phyloP scores from a whole-genome alignment of 2,113 vertebrate species.

The Cisticola juncidis region DNA sequence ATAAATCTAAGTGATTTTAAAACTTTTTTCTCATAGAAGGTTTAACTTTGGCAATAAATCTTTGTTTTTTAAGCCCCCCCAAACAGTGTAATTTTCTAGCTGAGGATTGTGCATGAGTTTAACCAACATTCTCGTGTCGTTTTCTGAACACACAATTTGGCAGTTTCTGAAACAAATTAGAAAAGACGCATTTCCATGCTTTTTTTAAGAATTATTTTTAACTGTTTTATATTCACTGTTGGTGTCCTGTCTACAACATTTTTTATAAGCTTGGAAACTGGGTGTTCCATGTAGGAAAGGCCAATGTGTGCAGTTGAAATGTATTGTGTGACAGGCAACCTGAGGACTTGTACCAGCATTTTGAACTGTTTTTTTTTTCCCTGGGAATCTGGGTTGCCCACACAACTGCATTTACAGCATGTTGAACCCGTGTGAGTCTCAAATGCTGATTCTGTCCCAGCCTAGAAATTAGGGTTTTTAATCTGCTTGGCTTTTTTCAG shows the following conservation, averaged over 20 bases:
- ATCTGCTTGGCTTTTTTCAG: constrained; percentile 58
- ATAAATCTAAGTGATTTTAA: constrained; percentile 80
- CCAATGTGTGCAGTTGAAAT: constrained; percentile 48
- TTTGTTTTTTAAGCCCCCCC: constrained; percentile 70
- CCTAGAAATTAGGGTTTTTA: constrained; percentile 46
- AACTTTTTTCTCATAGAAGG: constrained; percentile 79
- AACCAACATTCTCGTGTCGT: constrained; percentile 69
- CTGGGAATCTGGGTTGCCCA: constrained; percentile 58
- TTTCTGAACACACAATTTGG: constrained; percentile 68
- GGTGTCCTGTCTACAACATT: constrained; percentile 71
- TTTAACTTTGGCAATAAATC: constrained; percentile 82
- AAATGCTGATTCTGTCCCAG: constrained; percentile 46
- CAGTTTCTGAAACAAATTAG: constrained; percentile 69
- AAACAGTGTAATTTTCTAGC: constrained; percentile 75
- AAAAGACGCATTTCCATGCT: constrained; percentile 76
- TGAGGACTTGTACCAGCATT: constrained; percentile 74
- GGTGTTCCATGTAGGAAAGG: constrained; percentile 63
- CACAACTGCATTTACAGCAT: constrained; percentile 45
- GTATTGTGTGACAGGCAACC: constrained; percentile 68
- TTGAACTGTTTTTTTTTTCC: constrained; percentile 12
- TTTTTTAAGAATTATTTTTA: constrained; percentile 78
- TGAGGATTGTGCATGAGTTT: constrained; percentile 74
- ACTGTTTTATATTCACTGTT: constrained; percentile 76
- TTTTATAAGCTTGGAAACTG: constrained; percentile 77
- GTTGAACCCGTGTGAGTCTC: neutral